These are phyloP conservation scores for Elaphurus davidianus DNA, from an alignment of 2,113 vertebrate species.

Conservation along the genomic window DNA sequence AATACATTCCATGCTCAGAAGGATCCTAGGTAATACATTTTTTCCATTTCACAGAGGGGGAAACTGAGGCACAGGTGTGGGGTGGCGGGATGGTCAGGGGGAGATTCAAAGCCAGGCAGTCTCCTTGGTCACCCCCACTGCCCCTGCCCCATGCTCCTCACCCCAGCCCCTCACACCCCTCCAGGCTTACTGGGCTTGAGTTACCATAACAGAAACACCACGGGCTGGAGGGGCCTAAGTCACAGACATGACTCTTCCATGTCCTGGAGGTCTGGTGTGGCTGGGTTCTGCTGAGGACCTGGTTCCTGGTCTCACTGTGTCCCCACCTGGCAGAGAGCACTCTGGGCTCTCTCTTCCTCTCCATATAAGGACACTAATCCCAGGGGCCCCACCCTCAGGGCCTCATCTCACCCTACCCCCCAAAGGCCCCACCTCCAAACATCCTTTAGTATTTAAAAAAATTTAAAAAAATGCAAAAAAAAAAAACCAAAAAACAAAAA, in stretches of 20 bases:
- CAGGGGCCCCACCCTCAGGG: neutral
- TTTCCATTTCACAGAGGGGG: neutral
- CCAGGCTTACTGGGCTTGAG: neutral
- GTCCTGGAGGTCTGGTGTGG: neutral
- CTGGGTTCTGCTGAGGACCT: neutral
- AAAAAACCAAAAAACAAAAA: neutral
- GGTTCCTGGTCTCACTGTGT: neutral
- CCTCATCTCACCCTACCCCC: neutral
- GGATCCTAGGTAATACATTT: neutral
- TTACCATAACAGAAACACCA: neutral
- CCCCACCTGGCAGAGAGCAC: fast-evolving
- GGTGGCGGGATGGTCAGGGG: neutral
- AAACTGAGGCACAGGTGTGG: neutral
- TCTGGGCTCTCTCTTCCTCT: neutral
- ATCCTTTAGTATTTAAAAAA: neutral
- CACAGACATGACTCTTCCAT: too few relatives aligned
- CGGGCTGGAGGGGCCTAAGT: neutral
- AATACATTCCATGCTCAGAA: neutral
- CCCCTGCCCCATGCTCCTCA: neutral
- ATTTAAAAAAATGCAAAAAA: neutral
- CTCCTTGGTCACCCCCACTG: neutral
- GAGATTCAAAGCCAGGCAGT: neutral
- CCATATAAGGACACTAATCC: neutral
- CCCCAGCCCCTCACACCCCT: too few relatives aligned
- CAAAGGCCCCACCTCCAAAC: neutral